Percentiles rank a stretch among this genome's conserved stretches.
These are phyloP conservation scores for Lepus timidus DNA, from an alignment of 2,113 vertebrate genomes.

Conservation along the genomic window DNA sequence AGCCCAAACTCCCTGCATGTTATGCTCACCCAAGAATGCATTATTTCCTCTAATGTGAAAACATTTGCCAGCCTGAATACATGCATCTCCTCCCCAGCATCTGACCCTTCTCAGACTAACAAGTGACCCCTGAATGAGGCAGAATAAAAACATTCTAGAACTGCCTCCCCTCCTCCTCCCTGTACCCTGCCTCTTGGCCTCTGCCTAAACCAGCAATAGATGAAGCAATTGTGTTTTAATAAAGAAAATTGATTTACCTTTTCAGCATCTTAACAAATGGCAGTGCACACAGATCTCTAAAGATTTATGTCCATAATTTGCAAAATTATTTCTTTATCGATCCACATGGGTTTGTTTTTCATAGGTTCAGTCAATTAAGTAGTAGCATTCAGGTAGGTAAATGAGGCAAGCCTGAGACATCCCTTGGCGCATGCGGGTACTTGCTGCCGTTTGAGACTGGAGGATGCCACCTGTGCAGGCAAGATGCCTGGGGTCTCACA, in stretches of 20 bases:
- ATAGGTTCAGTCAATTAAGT: slow-evolving; percentile 86
- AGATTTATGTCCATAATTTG: slow-evolving; percentile 89
- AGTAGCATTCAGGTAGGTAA: slow-evolving; percentile 77
- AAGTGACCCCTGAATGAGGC: slow-evolving; percentile 16
- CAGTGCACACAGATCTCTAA: slow-evolving; percentile 80
- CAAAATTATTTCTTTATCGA: slow-evolving; percentile 91
- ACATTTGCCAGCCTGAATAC: neutral
- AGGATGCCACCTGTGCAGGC: neutral
- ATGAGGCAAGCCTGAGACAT: slow-evolving; percentile 80
- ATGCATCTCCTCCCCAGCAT: neutral
- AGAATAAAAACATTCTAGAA: neutral
- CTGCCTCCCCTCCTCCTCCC: neutral
- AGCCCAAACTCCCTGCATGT: neutral
- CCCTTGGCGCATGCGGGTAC: neutral
- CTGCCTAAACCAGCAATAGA: slow-evolving; percentile 79
- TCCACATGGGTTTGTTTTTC: slow-evolving; percentile 85
- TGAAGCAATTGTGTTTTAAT: slow-evolving; percentile 87
- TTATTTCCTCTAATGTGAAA: neutral
- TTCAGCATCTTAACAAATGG: slow-evolving; percentile 85
- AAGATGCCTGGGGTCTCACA: neutral
- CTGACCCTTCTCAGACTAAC: slow-evolving; percentile 60
- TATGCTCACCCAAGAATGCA: too few species aligned
- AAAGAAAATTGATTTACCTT: slow-evolving; percentile 87
- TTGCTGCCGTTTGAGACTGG: neutral
- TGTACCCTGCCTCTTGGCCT: neutral